Evolutionary conservation across 1,140 invertebrate genomes (phyloP).

Genomic region (Trinorchestia longiramus): DNA sequence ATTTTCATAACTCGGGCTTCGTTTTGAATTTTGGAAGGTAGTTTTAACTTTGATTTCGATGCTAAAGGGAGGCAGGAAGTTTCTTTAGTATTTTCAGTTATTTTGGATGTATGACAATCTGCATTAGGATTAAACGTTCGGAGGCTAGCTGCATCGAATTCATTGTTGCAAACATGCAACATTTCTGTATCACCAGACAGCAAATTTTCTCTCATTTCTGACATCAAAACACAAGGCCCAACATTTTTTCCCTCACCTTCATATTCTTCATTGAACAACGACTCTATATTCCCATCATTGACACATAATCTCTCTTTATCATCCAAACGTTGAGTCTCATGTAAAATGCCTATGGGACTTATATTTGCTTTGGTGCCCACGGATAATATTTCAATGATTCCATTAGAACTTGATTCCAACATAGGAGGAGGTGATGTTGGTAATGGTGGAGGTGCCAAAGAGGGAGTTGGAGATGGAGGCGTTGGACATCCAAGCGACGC

Average conservation of each 20-base stretch:
- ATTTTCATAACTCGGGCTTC: not conserved
- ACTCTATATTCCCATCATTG: not conserved
- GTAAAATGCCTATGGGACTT: not conserved
- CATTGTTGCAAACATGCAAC: not conserved
- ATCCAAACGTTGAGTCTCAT: not conserved
- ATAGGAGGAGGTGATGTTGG: not conserved
- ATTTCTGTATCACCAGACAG: not conserved
- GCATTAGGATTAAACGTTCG: not conserved
- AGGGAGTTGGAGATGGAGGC: not conserved
- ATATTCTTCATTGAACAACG: not conserved
- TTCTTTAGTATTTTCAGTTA: not conserved
- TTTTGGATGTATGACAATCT: not conserved
- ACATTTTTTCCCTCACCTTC: not conserved
- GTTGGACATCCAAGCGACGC: not conserved
- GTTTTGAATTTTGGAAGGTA: constrained; percentile 3
- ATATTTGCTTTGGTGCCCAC: not conserved
- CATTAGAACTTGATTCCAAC: not conserved
- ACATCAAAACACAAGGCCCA: not conserved
- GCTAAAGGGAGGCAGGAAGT: not conserved
- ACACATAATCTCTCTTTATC: not conserved
- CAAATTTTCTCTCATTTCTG: not conserved
- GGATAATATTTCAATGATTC: not conserved
- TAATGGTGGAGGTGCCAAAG: not conserved
- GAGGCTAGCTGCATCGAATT: not conserved
- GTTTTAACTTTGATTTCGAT: constrained; percentile 6